Evolutionary conservation across 2,113 vertebrate genomes (phyloP).

Genomic region (Callocephalon fimbriatum): DNA sequence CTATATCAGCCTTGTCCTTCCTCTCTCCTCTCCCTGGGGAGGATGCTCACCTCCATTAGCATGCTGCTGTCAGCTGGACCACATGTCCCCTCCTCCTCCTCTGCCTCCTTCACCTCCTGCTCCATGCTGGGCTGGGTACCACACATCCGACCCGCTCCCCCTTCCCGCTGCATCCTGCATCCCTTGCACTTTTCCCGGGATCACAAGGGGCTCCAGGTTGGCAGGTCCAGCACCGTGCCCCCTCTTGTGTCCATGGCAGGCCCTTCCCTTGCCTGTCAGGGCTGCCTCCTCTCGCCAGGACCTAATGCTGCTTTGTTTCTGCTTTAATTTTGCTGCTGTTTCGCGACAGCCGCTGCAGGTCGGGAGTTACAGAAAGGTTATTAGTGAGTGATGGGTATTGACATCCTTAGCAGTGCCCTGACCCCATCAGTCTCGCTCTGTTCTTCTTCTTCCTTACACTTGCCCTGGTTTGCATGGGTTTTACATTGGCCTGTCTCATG

Average conservation of each 20-base stretch:
- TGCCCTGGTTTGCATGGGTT: not conserved
- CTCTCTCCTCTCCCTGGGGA: not conserved
- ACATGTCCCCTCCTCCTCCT: not conserved
- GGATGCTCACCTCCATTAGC: not conserved
- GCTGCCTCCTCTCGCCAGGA: constrained; percentile 3
- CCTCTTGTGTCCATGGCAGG: not conserved
- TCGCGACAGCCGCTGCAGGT: constrained; percentile 5
- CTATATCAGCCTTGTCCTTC: not conserved
- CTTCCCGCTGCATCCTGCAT: not conserved
- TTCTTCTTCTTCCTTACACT: constrained; percentile 60
- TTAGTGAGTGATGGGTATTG: constrained; percentile 68
- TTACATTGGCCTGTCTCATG: constrained; percentile 49
- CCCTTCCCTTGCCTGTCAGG: constrained; percentile 36
- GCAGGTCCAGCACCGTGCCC: not conserved
- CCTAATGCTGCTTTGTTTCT: constrained; percentile 19
- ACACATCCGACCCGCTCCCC: fast-evolving
- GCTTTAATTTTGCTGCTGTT: constrained; percentile 53
- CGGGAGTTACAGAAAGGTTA: constrained; percentile 58
- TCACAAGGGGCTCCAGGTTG: not conserved
- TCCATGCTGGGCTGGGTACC: not conserved
- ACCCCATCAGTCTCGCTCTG: constrained; percentile 61
- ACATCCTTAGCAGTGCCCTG: constrained; percentile 40
- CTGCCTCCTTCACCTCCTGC: not conserved
- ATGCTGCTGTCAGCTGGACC: not conserved
- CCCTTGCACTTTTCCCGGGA: not conserved